These are phyloP conservation scores for Drosophila miranda DNA, from an alignment of 1,140 invertebrate genomes.

Conservation along the genomic window DNA sequence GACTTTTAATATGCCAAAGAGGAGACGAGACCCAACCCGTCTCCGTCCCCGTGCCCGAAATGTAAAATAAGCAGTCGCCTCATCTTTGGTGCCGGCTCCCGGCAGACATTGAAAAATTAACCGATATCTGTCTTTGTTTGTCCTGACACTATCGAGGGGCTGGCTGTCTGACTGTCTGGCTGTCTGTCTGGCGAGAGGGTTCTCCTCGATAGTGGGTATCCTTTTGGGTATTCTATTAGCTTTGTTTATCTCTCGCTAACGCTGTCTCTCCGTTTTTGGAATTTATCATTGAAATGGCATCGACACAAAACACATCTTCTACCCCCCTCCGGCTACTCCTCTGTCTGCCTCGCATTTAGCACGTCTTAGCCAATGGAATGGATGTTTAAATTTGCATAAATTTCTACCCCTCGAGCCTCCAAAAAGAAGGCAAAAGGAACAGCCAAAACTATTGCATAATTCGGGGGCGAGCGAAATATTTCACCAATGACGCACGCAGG, in stretches of 20 bases:
- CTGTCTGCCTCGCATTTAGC: constrained; percentile 43
- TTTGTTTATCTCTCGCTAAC: constrained; percentile 7
- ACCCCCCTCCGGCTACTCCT: constrained; percentile 5
- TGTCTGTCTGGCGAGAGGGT: no score
- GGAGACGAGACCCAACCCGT: neutral
- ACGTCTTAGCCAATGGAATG: constrained; percentile 54
- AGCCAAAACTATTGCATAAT: constrained; percentile 38
- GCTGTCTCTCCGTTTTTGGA: constrained; percentile 28
- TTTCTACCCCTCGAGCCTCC: constrained; percentile 31
- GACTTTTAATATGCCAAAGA: constrained; percentile 26
- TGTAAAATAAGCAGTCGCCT: constrained; percentile 25
- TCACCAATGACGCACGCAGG: constrained; percentile 37
- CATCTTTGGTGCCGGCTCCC: constrained; percentile 9
- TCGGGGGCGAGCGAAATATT: constrained; percentile 10
- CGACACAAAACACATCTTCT: constrained; percentile 36
- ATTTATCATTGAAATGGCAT: constrained; percentile 73
- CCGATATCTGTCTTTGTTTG: constrained; percentile 71
- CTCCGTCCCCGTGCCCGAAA: neutral
- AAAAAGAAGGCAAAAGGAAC: constrained; percentile 4
- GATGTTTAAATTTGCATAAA: constrained; percentile 70
- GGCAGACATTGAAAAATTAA: constrained; percentile 76
- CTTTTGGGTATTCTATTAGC: constrained; percentile 3
- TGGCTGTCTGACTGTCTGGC: constrained; percentile 4
- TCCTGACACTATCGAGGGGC: constrained; percentile 40
- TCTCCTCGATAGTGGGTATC: constrained; percentile 9